Percentiles rank a stretch among this genome's conserved stretches.
Conservation (phyloP, 2,888 invertebrate genomes). For the Clistopyga incitator region DNA sequence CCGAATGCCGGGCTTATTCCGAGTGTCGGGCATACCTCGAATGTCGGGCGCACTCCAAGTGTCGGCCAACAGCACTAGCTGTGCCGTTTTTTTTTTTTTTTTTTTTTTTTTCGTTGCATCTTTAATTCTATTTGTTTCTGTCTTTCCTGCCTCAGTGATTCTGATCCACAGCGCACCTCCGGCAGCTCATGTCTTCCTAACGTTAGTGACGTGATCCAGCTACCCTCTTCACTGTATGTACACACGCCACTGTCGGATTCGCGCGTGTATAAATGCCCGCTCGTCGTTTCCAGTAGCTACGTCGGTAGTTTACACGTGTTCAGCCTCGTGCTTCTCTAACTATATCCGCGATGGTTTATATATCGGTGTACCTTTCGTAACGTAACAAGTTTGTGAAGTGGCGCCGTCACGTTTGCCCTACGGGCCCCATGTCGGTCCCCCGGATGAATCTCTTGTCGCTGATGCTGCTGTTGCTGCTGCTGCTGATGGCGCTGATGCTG, state of each 20-base stretch:
- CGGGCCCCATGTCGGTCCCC: conserved; percentile 45
- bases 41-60: no score
- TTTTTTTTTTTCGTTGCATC: background rate
- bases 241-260: conserved; percentile 14
- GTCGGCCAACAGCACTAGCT: no score
- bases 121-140: conserved; percentile 26
- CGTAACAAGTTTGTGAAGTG: conserved; percentile 69
- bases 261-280: conserved; percentile 49
- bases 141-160: background rate
- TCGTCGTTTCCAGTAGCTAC: conserved; percentile 57
- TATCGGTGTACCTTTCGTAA: conserved; percentile 39
- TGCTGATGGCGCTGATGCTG: conserved; percentile 52
- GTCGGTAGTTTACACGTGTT: conserved; percentile 61
- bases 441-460: conserved; percentile 63
- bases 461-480: conserved; percentile 25
- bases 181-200: conserved; percentile 46
- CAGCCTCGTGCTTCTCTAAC: conserved; percentile 10
- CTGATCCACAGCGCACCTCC: conserved; percentile 17
- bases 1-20: no score
- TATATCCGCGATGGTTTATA: conserved; percentile 18
- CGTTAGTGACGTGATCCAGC: conserved; percentile 44
- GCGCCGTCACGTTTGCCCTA: conserved; percentile 65
- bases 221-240: conserved; percentile 34
- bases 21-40: no score
- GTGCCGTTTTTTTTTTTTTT: no score